Base-by-base conservation (phyloP, 2,888 invertebrate species). In the Polydesmus complanatus region DNA sequence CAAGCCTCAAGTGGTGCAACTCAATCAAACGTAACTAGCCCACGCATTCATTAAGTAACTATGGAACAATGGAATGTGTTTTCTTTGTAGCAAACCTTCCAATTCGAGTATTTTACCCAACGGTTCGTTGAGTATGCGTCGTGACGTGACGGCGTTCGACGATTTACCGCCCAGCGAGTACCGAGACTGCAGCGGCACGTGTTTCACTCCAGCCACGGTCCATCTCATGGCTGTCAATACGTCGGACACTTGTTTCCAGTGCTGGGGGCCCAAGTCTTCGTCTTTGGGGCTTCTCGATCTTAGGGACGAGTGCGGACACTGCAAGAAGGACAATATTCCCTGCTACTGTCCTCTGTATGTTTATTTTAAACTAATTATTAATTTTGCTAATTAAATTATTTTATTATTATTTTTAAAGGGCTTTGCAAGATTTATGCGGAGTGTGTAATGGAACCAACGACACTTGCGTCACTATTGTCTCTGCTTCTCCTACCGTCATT, bases 391-490 rank as follows among this genome's bases (percentile, higher is more conserved):
- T 37, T 37, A 37, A 37, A 14, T 8, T n/a, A n/a, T n/a, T n/a
- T n/a, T n/a, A n/a, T n/a, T n/a, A n/a, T n/a, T n/a, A n/a, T n/a
- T n/a, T n/a, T 21, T 56, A 11, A 27, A 56, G 56, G 8, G 19
- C 18, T 21, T 2, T 19, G 48, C 62, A 60, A 19, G 66, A 66
- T 58, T 50, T 56, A 11, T 66, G 66, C 37, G 66, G 66, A 19
- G 59, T 62, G 5, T 66, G 66, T 37, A 62, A 59, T 11, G 66
- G 66, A 3, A 56, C 53, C n/a, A 65, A 64, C 23, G 60, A 27
- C 19, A 60, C 64, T 1, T 66, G 66, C 23, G 56, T 64, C 27
- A 62, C 55, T 27, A 54, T 65, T 27, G 49, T 25, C n/a, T 50
- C 50, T 48, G 64, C 62, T 8, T 37, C 25, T 21, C 66, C 66